Base-by-base conservation (phyloP, 2,113 vertebrate species). In the Cochlearius cochlearius region DNA sequence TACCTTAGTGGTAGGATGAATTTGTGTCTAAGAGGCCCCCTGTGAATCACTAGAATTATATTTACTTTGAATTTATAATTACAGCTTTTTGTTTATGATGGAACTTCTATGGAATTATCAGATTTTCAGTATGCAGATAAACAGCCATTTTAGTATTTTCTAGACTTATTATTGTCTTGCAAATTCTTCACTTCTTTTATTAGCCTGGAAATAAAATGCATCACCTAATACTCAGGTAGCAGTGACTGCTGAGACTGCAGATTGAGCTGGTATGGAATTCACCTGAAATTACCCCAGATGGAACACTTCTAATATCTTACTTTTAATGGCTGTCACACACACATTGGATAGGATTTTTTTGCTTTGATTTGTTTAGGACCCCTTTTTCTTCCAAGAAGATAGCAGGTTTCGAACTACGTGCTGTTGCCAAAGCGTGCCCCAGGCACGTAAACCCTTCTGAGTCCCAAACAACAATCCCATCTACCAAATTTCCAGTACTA, bases 31-130 rank as follows among this genome's bases (percentile, higher is more conserved):
- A 63, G 34, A 88, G 50, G n/a, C 20, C 25, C 32, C 30, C 27
- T 67, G 62, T 56, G 67, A 77, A 83, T 74, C 88, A 73, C 56
- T 34, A 47, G 64, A 74, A 58, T 72, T 3, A 36, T 52, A 79
- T 50, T 95, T 78, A 88, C 27, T 90, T 91, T 84, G 59, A 58
- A 62, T 84, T 95, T 95, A 34, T 77, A 88, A 88, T 96, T 90
- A 81, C 36, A 87, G 32, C 5, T 74, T 95, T 92, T 77, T 69
- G 26, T 76, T 94, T 73, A 38, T 41, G 53, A 41, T 1, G 5
- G 27, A 72, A 79, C 10, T 41, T 75, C 49, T 41, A 25, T 0
- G 3, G n/a, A 73, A 80, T 80, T 26, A 90, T 10, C 45, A 76
- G 67, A 53, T 76, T 75, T 83, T 83, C 38, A 36, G 13, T n/a